Conservation (phyloP, 2,888 invertebrate species). For the Acrobasis consociella region DNA sequence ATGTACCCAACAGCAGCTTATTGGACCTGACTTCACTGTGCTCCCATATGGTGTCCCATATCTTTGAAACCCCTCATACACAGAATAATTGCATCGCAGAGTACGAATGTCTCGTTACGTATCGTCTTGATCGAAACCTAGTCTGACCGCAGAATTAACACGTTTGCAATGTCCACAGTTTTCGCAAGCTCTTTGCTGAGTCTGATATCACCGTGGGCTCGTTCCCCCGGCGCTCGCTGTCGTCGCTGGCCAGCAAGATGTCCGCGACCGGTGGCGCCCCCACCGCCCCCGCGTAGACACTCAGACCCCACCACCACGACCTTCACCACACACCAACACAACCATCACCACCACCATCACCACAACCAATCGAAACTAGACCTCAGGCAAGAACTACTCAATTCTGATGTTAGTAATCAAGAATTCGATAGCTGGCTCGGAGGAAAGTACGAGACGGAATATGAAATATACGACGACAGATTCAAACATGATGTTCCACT, state of each 20-base stretch:
- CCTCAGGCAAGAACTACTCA: conserved; percentile 65
- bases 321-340: conserved; percentile 31
- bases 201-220: conserved; percentile 87
- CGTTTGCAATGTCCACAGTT: conserved; percentile 78
- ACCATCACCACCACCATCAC: conserved; percentile 21
- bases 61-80: no score
- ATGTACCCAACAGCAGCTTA: no score
- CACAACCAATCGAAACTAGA: conserved; percentile 51
- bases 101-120: no score
- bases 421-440: conserved; percentile 70
- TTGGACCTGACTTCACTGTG: no score
- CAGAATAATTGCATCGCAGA: no score
- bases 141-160: conserved; percentile 37
- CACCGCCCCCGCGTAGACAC: conserved; percentile 72
- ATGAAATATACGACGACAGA: conserved; percentile 46
- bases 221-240: conserved; percentile 91
- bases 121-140: no score
- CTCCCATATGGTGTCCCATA: no score
- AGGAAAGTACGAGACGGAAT: conserved; percentile 52
- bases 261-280: conserved; percentile 77
- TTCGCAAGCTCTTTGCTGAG: conserved; percentile 95
- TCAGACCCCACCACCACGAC: conserved; percentile 50
- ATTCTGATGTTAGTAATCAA: conserved; percentile 55
- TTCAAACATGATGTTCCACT: conserved; percentile 63
- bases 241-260: conserved; percentile 89